phyloP scores from a whole-genome alignment of 2,888 invertebrate species.

The Apomyelois bistriatella region DNA sequence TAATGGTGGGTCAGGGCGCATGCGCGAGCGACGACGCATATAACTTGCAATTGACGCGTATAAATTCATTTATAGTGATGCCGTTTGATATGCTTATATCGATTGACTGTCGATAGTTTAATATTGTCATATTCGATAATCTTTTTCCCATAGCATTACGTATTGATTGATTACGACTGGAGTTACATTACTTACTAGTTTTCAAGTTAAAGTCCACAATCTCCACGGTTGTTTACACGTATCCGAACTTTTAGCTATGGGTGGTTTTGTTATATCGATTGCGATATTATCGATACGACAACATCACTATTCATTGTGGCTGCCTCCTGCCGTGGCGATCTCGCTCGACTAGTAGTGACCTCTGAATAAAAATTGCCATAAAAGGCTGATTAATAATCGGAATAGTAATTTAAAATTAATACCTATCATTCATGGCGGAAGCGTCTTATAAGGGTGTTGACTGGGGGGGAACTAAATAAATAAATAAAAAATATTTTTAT shows the following conservation, averaged over 20 bases:
- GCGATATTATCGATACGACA: not conserved
- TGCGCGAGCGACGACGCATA: slow-evolving; percentile 69
- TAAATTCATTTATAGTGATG: slow-evolving; percentile 48
- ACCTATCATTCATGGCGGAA: slow-evolving; percentile 12
- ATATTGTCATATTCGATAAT: no score
- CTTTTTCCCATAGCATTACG: no score
- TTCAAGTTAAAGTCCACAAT: no score
- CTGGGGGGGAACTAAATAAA: not conserved
- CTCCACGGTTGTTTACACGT: no score
- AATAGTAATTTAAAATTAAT: slow-evolving; percentile 20
- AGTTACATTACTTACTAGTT: no score
- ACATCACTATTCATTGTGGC: slow-evolving; percentile 25
- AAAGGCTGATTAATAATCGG: slow-evolving; percentile 38
- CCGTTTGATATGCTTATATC: not conserved
- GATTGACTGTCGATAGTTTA: not conserved
- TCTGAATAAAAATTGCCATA: slow-evolving; percentile 49
- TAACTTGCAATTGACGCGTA: slow-evolving; percentile 71
- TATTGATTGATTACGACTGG: no score
- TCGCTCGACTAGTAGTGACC: slow-evolving; percentile 41
- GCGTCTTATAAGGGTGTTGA: not conserved
- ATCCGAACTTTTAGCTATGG: not conserved
- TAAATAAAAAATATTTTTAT: not conserved
- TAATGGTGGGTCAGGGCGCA: slow-evolving; percentile 72
- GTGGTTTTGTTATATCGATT: not conserved
- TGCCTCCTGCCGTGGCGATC: slow-evolving; percentile 51